Percentiles rank a stretch among this genome's conserved stretches.
Conservation (phyloP, 2,888 invertebrate species). For the Apantesis nais region DNA sequence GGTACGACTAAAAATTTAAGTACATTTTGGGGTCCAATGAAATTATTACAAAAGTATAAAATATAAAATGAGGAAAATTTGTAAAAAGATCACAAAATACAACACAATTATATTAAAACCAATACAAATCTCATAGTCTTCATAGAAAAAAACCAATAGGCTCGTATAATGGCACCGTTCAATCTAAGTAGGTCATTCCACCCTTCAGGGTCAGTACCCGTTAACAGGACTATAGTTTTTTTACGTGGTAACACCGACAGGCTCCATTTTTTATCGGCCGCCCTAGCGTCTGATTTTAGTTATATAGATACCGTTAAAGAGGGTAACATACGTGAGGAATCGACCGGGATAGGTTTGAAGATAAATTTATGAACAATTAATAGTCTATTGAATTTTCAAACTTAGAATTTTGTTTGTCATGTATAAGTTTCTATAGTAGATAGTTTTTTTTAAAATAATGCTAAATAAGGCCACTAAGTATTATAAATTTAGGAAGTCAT, state of each 20-base stretch:
- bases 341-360: constrained; percentile 54
- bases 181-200: constrained; percentile 82
- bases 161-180: constrained; percentile 75
- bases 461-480: too few relatives aligned
- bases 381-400: not conserved
- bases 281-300: constrained; percentile 77
- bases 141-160: constrained; percentile 47
- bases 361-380: constrained; percentile 34
- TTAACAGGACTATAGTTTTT: constrained; percentile 81
- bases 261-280: constrained; percentile 79
- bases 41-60: not conserved
- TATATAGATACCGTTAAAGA: constrained; percentile 79
- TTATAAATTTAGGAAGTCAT: not conserved
- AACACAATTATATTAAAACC: not conserved
- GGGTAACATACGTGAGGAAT: constrained; percentile 50
- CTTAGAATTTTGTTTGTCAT: not conserved
- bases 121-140: not conserved
- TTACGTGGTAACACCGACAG: constrained; percentile 62
- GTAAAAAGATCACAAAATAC: not conserved
- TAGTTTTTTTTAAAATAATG: too few relatives aligned
- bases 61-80: not conserved
- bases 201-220: constrained; percentile 78
- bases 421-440: not conserved
- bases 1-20: not conserved
- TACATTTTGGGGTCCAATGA: not conserved